Percentiles rank a stretch among this genome's conserved stretches.
phyloP scores from a whole-genome alignment of 2,113 vertebrate genomes.

The Otis tarda region DNA sequence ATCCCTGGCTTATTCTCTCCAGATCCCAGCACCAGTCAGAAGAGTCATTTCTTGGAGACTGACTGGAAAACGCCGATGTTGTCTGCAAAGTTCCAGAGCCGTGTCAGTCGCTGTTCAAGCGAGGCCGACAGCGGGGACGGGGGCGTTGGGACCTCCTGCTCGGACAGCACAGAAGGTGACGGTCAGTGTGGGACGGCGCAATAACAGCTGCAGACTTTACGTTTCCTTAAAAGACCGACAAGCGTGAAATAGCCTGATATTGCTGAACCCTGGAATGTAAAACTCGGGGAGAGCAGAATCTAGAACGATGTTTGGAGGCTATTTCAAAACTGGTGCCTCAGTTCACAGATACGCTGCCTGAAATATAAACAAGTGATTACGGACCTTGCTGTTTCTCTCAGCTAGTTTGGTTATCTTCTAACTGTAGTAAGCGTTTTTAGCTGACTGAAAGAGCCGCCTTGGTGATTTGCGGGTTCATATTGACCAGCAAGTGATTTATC shows the following conservation, averaged over 20 bases:
- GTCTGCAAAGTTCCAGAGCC: slow-evolving; percentile 83
- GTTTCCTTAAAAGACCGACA: neutral
- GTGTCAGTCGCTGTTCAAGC: slow-evolving; percentile 77
- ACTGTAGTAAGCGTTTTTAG: neutral
- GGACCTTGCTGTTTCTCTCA: neutral
- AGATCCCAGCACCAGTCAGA: slow-evolving; percentile 49
- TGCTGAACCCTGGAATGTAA: neutral
- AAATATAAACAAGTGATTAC: neutral
- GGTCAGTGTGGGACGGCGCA: neutral
- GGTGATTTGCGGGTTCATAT: neutral
- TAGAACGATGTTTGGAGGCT: fast-evolving
- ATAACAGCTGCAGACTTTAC: neutral
- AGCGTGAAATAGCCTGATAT: neutral
- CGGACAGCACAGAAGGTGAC: slow-evolving; percentile 88
- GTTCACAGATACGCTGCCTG: neutral
- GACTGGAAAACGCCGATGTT: slow-evolving; percentile 88
- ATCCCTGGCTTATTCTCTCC: neutral
- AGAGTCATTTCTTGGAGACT: slow-evolving; percentile 69
- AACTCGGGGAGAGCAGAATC: neutral
- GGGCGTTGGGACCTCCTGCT: slow-evolving; percentile 82
- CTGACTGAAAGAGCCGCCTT: neutral
- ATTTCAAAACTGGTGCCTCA: neutral
- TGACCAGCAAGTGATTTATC: neutral
- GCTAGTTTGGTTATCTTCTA: neutral
- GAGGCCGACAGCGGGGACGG: slow-evolving; percentile 80